Percentiles rank a stretch among this genome's conserved stretches.
Evolutionary conservation across 2,888 invertebrate genomes (phyloP).

Genomic region (Andrena bicolor): DNA sequence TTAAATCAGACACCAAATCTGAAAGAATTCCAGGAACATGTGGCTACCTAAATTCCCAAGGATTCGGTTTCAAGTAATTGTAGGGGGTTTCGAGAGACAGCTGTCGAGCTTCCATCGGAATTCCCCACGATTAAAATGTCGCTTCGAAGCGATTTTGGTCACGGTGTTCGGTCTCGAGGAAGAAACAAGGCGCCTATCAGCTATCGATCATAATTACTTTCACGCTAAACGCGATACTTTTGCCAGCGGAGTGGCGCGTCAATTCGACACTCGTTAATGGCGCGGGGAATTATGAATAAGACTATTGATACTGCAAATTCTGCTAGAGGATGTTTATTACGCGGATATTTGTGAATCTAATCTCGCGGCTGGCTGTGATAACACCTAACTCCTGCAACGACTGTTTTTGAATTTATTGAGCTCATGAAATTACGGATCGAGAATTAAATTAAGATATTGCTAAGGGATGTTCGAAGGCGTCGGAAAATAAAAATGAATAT

Average conservation of each 20-base stretch:
- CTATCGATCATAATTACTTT: constrained; percentile 47
- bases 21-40: not conserved
- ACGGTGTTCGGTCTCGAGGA: not conserved
- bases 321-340: not conserved
- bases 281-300: not conserved
- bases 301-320: not conserved
- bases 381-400: not conserved
- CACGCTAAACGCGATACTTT: constrained; percentile 33
- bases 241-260: not conserved
- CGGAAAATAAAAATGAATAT: no score
- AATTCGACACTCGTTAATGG: not conserved
- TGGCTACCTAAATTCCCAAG: constrained; percentile 16
- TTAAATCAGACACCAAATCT: not conserved
- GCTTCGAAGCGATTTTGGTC: constrained; percentile 51
- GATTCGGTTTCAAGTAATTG: constrained; percentile 30
- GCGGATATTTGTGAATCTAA: not conserved
- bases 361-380: not conserved
- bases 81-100: constrained; percentile 12
- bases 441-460: no score
- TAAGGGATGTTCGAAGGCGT: no score
- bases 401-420: not conserved
- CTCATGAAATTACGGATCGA: no score
- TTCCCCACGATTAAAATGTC: constrained; percentile 49
- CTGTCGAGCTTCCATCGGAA: constrained; percentile 38
- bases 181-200: not conserved